These are phyloP conservation scores for Drosophila subsilvestris DNA, from an alignment of 2,888 invertebrate genomes.

Conservation along the genomic window DNA sequence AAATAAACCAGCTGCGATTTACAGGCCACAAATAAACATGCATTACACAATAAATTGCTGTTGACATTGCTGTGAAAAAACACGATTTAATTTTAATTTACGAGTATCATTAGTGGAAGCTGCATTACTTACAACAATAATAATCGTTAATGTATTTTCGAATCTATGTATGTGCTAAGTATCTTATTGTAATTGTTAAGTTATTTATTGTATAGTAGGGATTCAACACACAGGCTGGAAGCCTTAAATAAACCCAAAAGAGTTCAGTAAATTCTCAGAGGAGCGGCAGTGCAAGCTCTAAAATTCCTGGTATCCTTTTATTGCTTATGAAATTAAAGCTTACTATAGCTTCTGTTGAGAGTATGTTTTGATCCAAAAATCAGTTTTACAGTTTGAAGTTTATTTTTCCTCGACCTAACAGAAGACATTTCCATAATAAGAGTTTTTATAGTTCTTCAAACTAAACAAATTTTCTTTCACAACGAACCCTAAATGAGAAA, in stretches of 20 bases:
- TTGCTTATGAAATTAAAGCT: no score
- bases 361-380: background rate
- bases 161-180: conserved; percentile 70
- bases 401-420: no score
- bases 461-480: no score
- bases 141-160: conserved; percentile 53
- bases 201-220: conserved; percentile 31
- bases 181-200: conserved; percentile 57
- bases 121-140: conserved; percentile 44
- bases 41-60: conserved; percentile 45
- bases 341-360: no score
- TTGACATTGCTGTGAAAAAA: conserved; percentile 60
- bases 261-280: background rate
- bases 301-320: background rate
- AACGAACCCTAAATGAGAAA: no score
- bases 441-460: background rate
- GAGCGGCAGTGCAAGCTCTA: background rate
- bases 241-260: background rate
- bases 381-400: no score
- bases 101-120: conserved; percentile 53
- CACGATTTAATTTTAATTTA: conserved; percentile 35
- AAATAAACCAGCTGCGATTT: conserved; percentile 18
- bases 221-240: background rate
- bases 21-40: conserved; percentile 11
- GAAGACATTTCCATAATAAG: background rate